These are phyloP conservation scores for Apotomis turbidana DNA, from an alignment of 2,888 invertebrate species.

Conservation along the genomic window DNA sequence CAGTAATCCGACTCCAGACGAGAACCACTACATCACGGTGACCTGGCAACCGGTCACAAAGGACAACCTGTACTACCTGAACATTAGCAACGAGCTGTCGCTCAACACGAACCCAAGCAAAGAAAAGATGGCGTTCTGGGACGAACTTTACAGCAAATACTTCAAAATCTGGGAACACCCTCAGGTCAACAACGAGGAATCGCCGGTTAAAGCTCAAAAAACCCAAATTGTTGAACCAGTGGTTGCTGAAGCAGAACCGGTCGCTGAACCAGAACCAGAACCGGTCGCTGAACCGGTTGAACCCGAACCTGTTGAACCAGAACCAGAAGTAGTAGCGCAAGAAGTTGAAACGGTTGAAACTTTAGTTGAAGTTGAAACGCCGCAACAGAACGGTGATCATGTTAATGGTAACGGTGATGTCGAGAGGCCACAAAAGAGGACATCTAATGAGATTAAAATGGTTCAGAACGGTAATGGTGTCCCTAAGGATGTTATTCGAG, in stretches of 20 bases:
- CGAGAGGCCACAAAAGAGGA: slow-evolving; percentile 56
- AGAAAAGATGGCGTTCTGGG: slow-evolving; percentile 77
- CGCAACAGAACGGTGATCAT: slow-evolving; percentile 23
- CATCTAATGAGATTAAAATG: slow-evolving; percentile 79
- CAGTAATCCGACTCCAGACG: slow-evolving; percentile 78
- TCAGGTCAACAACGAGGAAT: slow-evolving; percentile 50
- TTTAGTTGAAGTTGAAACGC: slow-evolving; percentile 24
- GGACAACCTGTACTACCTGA: slow-evolving; percentile 68
- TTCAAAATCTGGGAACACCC: slow-evolving; percentile 73
- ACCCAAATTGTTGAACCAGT: slow-evolving; percentile 1
- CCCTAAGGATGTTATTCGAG: slow-evolving; percentile 75
- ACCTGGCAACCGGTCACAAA: slow-evolving; percentile 73
- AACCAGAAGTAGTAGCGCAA: slow-evolving; percentile 24
- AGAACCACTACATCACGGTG: slow-evolving; percentile 69
- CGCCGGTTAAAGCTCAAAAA: slow-evolving; percentile 42
- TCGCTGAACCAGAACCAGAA: slow-evolving; percentile 45
- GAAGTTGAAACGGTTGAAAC: slow-evolving; percentile 35
- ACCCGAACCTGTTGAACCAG: slow-evolving; percentile 20
- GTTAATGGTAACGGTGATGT: slow-evolving; percentile 28
- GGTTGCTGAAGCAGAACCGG: slow-evolving; percentile 44
- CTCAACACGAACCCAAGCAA: slow-evolving; percentile 64
- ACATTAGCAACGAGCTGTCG: slow-evolving; percentile 64
- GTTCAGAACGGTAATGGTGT: slow-evolving; percentile 63
- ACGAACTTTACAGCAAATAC: slow-evolving; percentile 67
- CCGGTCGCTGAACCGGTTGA: slow-evolving; percentile 40